Evolutionary conservation across 2,113 vertebrate species (phyloP).

Genomic region (cattle (Bos taurus)): DNA sequence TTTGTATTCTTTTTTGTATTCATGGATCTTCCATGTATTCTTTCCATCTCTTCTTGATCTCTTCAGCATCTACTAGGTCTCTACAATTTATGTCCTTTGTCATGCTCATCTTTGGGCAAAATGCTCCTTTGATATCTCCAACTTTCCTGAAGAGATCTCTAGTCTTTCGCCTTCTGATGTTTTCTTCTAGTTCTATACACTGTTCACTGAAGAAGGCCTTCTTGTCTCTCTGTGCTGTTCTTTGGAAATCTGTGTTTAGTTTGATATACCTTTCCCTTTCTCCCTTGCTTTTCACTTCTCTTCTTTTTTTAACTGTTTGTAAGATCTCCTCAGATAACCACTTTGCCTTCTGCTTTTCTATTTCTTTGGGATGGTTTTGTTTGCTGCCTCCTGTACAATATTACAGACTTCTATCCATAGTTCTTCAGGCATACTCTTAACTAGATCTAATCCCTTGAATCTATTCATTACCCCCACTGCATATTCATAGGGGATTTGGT

Average conservation of each 20-base stretch:
- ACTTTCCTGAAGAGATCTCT: background rate
- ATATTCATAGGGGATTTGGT: background rate
- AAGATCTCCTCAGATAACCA: background rate
- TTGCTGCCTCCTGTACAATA: background rate
- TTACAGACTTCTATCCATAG: background rate
- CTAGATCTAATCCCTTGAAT: background rate
- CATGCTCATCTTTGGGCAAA: background rate
- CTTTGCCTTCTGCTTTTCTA: background rate
- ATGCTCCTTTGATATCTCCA: background rate
- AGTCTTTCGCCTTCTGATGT: background rate
- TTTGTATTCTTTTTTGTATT: background rate
- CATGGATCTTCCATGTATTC: background rate
- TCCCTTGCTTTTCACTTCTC: background rate
- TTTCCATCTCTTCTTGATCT: background rate
- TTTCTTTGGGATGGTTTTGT: background rate
- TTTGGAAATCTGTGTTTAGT: background rate
- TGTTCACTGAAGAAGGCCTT: background rate
- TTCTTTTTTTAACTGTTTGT: background rate
- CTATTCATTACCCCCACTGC: background rate
- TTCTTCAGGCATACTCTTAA: background rate
- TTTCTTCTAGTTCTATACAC: background rate
- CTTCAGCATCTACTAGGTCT: background rate
- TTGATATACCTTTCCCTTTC: background rate
- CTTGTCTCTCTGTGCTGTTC: background rate
- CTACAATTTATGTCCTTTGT: background rate